Base-by-base conservation (phyloP, 2,113 vertebrate genomes). In the Monopterus albus region DNA sequence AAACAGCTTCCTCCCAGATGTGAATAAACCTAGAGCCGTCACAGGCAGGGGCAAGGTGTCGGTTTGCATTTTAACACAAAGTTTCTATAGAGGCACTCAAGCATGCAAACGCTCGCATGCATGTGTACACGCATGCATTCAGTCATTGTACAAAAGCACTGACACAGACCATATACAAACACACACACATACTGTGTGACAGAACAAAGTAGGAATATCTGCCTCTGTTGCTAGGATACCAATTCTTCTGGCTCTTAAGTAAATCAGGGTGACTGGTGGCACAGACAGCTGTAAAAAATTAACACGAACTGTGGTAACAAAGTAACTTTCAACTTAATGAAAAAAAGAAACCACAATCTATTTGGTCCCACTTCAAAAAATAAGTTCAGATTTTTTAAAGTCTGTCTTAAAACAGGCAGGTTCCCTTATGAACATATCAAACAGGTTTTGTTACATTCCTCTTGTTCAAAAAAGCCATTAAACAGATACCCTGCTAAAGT, bases 221-320 rank as follows among this genome's bases (percentile, higher is more conserved):
- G 74, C 86, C 64, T 78, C 87, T 85, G 87, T 92, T 92, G 89
- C 92, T 92, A 92, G 87, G 92, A 87, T 87, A 92, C 91, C 76
- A 62, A 53, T 78, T 84, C 68, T 81, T 80, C 81, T 67, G 77
- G 87, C 84, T 85, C 81, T 82, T 75, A 75, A 90, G 82, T 87
- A 82, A 86, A 81, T 88, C 83, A 85, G 86, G 83, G 67, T 81
- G 85, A 89, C 76, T 83, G 73, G 85, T 85, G 83, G 79, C 74
- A 82, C 68, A 68, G 71, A 81, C 78, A 70, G 81, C 76, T 68
- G 71, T 76, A 68, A 88, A 74, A 87, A 90, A 92, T 86, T 78
- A 87, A 80, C 82, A 83, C 76, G 75, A 76, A 75, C 75, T 78
- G 53, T 26, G 23, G 65, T 57, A 84, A 83, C 79, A 82, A 82